Evolutionary conservation across 2,113 vertebrate genomes (phyloP), one percentile per base, ranked within the genome.

Genomic region (Zapornia atra): DNA sequence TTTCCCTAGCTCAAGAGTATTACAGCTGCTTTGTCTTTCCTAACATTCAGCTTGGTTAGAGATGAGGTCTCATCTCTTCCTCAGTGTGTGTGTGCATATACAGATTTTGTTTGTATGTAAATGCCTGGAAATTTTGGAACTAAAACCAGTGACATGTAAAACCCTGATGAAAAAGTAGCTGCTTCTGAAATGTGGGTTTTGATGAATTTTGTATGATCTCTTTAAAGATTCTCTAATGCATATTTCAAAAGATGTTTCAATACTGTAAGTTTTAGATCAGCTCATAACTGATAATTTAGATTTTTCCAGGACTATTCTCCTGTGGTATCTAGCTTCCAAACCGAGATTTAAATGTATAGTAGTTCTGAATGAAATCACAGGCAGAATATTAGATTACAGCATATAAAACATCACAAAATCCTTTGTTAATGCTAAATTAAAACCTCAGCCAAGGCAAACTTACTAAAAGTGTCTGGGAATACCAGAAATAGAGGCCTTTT

Each of bases 201-300:
- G 98, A 98, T 98, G 94, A 98, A 98, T 98, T 98, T 98, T 98
- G 96, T 97, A 98, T 98, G 96, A 98, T 95, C 85, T 92, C 92
- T 95, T 98, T 98, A 97, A 96, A 95, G 92, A 96, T 95, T 95
- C 94, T 97, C 91, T 98, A 97, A 98, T 97, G 94, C 96, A 98
- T 98, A 97, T 98, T 98, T 98, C 97, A 98, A 97, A 96, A 90
- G 94, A 97, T 91, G 65, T 92, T 97, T 98, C 96, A 98, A 97
- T 97, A 97, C 80, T 92, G 40, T 96, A 94, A 96, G 93, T 97
- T 98, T 98, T 96, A 97, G 76, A 97, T 95, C 86, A 92, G 90
- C 91, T 98, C 60, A 40, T 96, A 96, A 97, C 96, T 93, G 95
- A 96, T 98, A 97, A 97, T 97, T 96, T 97, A 97, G 96, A 94